Evolutionary conservation across 2,113 vertebrate genomes (phyloP), one percentile per base, ranked within the genome.

Genomic region (Grantiella picta): DNA sequence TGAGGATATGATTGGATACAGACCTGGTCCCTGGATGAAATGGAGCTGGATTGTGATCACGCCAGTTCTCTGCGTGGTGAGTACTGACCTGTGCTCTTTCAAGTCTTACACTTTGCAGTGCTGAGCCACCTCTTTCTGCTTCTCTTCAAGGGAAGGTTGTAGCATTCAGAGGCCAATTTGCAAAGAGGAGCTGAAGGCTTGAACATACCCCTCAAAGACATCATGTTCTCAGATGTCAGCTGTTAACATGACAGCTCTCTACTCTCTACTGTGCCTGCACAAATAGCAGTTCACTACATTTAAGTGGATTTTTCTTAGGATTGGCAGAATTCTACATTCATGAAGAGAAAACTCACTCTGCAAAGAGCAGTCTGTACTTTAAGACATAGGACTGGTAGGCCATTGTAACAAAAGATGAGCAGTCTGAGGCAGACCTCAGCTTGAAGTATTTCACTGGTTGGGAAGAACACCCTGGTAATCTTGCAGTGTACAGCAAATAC

Each of bases 1-100:
- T 94, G 99, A 99, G 96, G 99, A 99, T 94, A 99, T 99, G 99
- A 99, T 99, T 89, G 99, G 99, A 97, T 99, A 99, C 97, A 99
- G 99, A 98, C 99, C 99, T 79, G 99, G 99, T 95, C 95, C 98
- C 31, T 99, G 99, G 99, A 99, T 99, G 99, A 99, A 99, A 96
- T 99, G 98, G 99, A 99, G 99, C 98, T 99, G 99, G 99, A 98
- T 98, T 95, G 82, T 99, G 82, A 98, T 99, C 97, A 99, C 99
- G 66, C 99, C 99, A 52, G 96, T 99, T 96, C 99, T 99, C 70
- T 99, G 99, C 27, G 97, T 99, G 98, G 99, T 99, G 95, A 98
- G 99, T 98, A 28, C 40, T 69, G 76, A 68, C 78, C 36, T 8
- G 13, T 33, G 24, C 52, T 60, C 33, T 80, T 53, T 49, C 33